These are phyloP conservation scores for Leucoma salicis DNA, from an alignment of 2,888 invertebrate species.

Conservation along the genomic window DNA sequence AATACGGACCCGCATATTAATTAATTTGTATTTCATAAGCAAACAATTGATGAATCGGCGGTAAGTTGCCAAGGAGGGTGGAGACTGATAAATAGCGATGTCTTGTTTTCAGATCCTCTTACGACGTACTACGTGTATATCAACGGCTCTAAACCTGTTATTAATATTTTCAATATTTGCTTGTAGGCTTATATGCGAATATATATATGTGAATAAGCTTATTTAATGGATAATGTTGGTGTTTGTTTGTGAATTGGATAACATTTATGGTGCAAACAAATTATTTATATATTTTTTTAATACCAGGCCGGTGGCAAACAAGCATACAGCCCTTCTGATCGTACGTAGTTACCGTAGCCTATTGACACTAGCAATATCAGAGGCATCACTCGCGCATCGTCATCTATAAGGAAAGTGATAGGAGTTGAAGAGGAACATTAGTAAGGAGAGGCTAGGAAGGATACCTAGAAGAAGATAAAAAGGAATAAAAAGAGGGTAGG, in stretches of 20 bases:
- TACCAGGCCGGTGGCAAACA: too few species aligned
- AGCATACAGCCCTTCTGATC: too few species aligned
- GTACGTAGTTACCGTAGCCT: too few species aligned
- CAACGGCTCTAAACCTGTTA: constrained; percentile 3
- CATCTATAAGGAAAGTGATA: too few species aligned
- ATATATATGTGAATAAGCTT: background rate
- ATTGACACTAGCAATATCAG: too few species aligned
- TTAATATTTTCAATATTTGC: constrained; percentile 2
- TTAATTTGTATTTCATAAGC: constrained; percentile 54
- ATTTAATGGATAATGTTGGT: background rate
- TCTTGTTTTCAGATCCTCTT: background rate
- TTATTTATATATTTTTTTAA: too few species aligned
- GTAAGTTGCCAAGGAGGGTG: constrained; percentile 18
- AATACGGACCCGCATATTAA: constrained; percentile 30
- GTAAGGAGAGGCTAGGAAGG: too few species aligned
- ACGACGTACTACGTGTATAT: background rate
- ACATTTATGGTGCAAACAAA: background rate
- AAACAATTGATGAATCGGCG: constrained; percentile 40
- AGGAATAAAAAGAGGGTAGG: too few species aligned
- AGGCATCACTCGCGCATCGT: too few species aligned
- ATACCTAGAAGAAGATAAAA: too few species aligned
- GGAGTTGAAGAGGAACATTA: too few species aligned
- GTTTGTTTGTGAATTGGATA: background rate
- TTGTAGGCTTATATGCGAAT: background rate
- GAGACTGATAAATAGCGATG: constrained; percentile 20